These are phyloP conservation scores for Pseudochirops cupreus DNA, from an alignment of 2,797 vertebrate species.

Conservation along the genomic window DNA sequence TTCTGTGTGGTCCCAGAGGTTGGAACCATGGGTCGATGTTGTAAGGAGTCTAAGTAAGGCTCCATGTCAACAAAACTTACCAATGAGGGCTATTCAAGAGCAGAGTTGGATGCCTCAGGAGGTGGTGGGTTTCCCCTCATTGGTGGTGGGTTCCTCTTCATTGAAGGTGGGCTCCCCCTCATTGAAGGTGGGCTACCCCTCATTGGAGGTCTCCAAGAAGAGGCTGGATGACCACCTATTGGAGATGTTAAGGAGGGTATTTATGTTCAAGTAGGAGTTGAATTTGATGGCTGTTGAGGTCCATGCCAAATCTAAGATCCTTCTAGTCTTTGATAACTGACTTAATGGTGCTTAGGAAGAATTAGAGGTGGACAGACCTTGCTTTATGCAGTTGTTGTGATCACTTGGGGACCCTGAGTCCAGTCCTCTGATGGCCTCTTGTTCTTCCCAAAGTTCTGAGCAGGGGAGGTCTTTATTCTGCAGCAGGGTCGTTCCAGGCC, in stretches of 20 bases:
- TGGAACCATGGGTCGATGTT: not conserved
- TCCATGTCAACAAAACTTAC: not conserved
- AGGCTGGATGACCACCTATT: not conserved
- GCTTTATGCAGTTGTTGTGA: not conserved
- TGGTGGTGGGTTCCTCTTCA: not conserved
- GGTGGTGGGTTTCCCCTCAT: not conserved
- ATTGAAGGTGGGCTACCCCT: not conserved
- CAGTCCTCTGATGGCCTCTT: not conserved
- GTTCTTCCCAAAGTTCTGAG: not conserved
- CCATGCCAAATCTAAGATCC: not conserved
- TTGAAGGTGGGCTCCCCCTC: not conserved
- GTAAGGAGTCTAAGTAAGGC: not conserved
- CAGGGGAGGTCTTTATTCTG: not conserved
- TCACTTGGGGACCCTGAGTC: not conserved
- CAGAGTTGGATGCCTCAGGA: not conserved
- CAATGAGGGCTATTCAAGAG: not conserved
- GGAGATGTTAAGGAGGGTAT: not conserved
- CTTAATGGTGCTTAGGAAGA: not conserved
- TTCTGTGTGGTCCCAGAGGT: not conserved
- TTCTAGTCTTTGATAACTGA: not conserved
- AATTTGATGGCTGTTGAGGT: not conserved
- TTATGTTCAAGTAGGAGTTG: not conserved
- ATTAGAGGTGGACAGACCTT: not conserved
- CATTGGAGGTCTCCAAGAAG: not conserved
- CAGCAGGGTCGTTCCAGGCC: not conserved